These are phyloP conservation scores for Theonella swinhoei DNA, from an alignment of 37 sponge, comb jelly and placozoan species.

Conservation along the genomic window DNA sequence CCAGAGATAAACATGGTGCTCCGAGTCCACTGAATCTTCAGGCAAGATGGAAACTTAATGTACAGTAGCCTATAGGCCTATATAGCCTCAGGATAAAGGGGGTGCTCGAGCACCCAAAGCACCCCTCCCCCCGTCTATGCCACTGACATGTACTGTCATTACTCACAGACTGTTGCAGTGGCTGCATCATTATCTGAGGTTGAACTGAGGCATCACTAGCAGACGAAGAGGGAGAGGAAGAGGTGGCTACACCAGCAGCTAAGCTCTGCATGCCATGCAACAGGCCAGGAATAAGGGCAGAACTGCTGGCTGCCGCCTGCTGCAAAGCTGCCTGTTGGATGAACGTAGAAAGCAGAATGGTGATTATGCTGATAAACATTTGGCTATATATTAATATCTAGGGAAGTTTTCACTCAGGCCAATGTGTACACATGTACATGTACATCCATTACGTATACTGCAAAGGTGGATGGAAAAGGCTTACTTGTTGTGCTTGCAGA, in stretches of 20 bases:
- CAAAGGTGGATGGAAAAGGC: neutral
- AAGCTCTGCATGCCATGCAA: conserved; percentile 41
- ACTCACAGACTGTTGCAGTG: conserved; percentile 35
- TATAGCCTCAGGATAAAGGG: too few relatives aligned
- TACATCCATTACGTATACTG: neutral
- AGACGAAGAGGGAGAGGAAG: neutral
- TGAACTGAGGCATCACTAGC: neutral
- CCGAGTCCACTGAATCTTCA: too few relatives aligned
- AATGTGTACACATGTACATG: neutral
- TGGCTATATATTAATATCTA: neutral
- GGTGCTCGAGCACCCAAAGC: too few relatives aligned
- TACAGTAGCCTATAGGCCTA: too few relatives aligned
- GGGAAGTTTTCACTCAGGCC: neutral
- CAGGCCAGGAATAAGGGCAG: conserved; percentile 42
- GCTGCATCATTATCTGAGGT: conserved; percentile 55
- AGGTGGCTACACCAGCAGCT: conserved; percentile 2
- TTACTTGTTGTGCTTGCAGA: conserved; percentile 41
- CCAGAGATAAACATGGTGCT: too few relatives aligned
- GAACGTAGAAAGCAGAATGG: neutral
- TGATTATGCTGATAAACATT: neutral
- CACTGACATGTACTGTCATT: too few relatives aligned
- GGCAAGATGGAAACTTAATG: too few relatives aligned
- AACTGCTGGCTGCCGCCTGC: conserved; percentile 21
- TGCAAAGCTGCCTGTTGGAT: conserved; percentile 22
- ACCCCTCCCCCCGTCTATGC: too few relatives aligned